Evolutionary conservation across 2,888 invertebrate genomes (phyloP), one percentile per base, ranked within the genome.

Genomic region (Leptinotarsa peninsularis): DNA sequence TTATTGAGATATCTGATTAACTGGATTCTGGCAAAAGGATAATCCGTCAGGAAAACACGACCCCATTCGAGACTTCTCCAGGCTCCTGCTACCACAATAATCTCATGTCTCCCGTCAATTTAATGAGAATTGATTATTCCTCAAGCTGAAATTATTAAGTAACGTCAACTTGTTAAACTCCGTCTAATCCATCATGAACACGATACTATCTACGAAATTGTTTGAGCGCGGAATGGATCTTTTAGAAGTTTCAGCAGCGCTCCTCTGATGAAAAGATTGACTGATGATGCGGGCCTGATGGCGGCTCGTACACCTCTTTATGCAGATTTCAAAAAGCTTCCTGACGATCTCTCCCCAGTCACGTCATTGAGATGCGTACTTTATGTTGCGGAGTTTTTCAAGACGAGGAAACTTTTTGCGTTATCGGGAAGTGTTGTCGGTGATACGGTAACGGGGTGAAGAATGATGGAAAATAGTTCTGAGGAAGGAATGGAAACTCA

Each of bases 71-170:
- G 43, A 66, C 27, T 27, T 52, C 18, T 18, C 27, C 43, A 66
- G 54, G 54, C 23, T 23, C 10, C 27, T 60, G 60, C 27, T 60
- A 23, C 58, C 60, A n/a, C 60, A 71, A 50, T 63, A 27, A 50
- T 71, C 27, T 18, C 70, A n/a, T 43, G 58, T 70, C 49, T 27
- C 21, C 14, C 17, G 18, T 60, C 50, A 18, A 66, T 56, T 49
- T 75, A 75, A 75, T 72, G 75, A 75, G 68, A 75, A 75, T 75
- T 75, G 75, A 75, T 75, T 72, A 72, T 75, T 68, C 72, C 63
- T 63, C 21, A n/a, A 63, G 71, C 66, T 43, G 54, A 71, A 71
- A 72, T 68, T 75, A 75, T 71, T 68, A 75, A 75, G 54, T 49
- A 71, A 72, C 71, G 60, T 72, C 68, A 72, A 60, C 68, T 69